Evolutionary conservation across 2,888 invertebrate genomes (phyloP).

Genomic region (Nezara viridula): DNA sequence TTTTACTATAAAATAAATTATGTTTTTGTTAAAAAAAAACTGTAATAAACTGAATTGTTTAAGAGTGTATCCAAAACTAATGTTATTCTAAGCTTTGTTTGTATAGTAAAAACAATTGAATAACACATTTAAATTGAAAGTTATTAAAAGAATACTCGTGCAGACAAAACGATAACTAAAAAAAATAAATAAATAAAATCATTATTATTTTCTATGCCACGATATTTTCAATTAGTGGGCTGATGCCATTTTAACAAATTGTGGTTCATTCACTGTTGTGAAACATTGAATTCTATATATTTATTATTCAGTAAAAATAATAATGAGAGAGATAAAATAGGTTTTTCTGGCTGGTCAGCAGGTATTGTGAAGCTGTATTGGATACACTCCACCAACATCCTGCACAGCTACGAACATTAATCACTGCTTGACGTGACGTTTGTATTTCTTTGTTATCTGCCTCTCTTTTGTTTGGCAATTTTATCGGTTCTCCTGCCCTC

Average conservation of each 20-base stretch:
- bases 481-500: not conserved
- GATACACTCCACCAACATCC: not conserved
- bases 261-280: not conserved
- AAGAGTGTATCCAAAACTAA: too few relatives aligned
- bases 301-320: not conserved
- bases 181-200: too few relatives aligned
- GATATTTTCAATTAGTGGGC: too few relatives aligned
- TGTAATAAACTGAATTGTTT: too few relatives aligned
- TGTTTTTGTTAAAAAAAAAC: too few relatives aligned
- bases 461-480: slow-evolving; percentile 28
- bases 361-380: not conserved
- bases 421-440: slow-evolving; percentile 14
- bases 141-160: too few relatives aligned
- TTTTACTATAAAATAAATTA: too few relatives aligned
- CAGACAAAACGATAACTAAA: too few relatives aligned
- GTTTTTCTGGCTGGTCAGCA: not conserved
- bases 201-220: too few relatives aligned
- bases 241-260: not conserved
- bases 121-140: too few relatives aligned
- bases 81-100: too few relatives aligned
- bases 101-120: too few relatives aligned
- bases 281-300: not conserved
- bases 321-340: not conserved
- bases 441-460: slow-evolving; percentile 33
- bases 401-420: not conserved